A percentile compares a stretch with the other conserved stretches of the same genome.
phyloP scores from a whole-genome alignment of 92 coral and sea anemone genomes.

The Porites rus region DNA sequence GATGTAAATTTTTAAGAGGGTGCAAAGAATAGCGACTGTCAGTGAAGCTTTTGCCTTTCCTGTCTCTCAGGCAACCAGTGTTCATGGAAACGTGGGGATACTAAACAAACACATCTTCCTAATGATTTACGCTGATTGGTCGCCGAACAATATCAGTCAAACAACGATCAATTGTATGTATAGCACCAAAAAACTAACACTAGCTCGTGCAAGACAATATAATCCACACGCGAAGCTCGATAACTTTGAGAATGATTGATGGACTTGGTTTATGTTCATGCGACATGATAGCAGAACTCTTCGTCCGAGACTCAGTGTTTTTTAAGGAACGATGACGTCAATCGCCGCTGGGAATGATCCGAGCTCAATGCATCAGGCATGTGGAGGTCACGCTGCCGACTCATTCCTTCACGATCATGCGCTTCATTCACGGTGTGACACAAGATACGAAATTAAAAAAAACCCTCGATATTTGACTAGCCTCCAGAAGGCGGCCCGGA shows the following conservation, averaged over 20 bases:
- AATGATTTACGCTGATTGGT: background rate
- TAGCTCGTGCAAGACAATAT: background rate
- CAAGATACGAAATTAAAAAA: conserved; percentile 32
- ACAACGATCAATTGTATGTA: background rate
- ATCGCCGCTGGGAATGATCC: conserved; percentile 67
- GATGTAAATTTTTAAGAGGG: no score
- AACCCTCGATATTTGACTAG: conserved; percentile 34
- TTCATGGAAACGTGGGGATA: background rate
- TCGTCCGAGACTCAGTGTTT: conserved; percentile 12
- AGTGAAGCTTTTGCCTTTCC: no score
- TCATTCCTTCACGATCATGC: conserved; percentile 46
- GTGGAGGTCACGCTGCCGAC: conserved; percentile 38
- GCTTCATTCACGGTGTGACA: conserved; percentile 20
- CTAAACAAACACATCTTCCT: background rate
- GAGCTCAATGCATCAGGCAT: conserved; percentile 52
- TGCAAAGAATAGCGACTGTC: no score
- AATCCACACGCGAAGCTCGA: conserved; percentile 15
- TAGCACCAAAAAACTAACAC: background rate
- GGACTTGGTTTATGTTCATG: background rate
- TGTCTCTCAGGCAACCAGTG: no score
- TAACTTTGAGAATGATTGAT: conserved; percentile 13
- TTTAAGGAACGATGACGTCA: conserved; percentile 54
- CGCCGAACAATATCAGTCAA: background rate
- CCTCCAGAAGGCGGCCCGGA: conserved; percentile 25
- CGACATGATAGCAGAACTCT: background rate